These are phyloP conservation scores for Sebastes fasciatus DNA, from an alignment of 2,113 vertebrate genomes.

Conservation along the genomic window DNA sequence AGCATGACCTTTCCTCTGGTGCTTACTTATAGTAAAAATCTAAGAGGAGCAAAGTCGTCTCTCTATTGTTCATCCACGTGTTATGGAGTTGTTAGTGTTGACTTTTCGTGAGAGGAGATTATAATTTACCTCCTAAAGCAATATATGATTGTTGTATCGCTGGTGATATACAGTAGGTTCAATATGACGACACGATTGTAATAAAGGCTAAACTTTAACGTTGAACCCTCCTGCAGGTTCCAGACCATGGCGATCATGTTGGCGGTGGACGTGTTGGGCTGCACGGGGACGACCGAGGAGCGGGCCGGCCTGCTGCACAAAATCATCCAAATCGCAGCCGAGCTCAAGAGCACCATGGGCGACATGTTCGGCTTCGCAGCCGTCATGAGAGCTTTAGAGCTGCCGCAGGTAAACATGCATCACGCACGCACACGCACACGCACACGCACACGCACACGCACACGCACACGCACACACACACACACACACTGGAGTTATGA, in stretches of 20 bases:
- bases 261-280: conserved; percentile 93
- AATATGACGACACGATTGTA: too few species aligned
- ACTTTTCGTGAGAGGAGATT: background rate
- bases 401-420: conserved; percentile 89
- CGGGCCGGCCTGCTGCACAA: conserved; percentile 91
- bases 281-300: conserved; percentile 92
- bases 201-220: background rate
- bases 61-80: too few species aligned
- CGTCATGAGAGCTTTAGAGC: conserved; percentile 93
- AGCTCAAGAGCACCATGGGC: conserved; percentile 92
- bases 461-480: too few species aligned
- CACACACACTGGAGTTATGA: too few species aligned
- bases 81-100: too few species aligned
- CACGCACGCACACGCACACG: too few species aligned
- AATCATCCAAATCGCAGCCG: conserved; percentile 91
- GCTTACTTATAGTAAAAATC: background rate
- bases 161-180: too few species aligned
- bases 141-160: too few species aligned
- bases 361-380: conserved; percentile 97
- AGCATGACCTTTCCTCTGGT: too few species aligned
- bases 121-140: background rate
- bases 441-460: too few species aligned
- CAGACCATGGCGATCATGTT: conserved; percentile 96
- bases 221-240: conserved; percentile 81
- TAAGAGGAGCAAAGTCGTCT: background rate